A percentile compares a stretch with the other conserved stretches of the same genome.
Evolutionary conservation across 2,888 invertebrate species (phyloP).

Genomic region (Acrobasis suavella): DNA sequence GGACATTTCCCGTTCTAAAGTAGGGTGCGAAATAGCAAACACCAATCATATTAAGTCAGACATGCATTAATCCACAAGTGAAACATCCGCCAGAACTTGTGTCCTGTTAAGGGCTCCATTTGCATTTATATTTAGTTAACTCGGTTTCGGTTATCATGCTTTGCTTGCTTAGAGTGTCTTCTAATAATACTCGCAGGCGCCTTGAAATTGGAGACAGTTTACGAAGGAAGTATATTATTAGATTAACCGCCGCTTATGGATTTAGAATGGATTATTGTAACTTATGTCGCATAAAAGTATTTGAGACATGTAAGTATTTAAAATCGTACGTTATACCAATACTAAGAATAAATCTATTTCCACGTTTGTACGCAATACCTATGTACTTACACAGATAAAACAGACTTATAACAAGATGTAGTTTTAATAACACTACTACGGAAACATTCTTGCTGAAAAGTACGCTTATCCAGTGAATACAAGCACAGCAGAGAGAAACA

Average conservation of each 20-base stretch:
- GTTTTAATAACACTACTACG: no score
- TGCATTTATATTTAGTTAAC: not conserved
- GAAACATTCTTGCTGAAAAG: no score
- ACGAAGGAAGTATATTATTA: conserved; percentile 16
- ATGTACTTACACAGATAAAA: no score
- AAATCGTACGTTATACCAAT: no score
- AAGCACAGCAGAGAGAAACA: no score
- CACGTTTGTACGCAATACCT: no score
- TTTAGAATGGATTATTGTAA: conserved; percentile 5
- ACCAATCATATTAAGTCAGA: conserved; percentile 49
- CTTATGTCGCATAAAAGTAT: not conserved
- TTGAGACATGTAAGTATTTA: no score
- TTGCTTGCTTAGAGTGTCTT: conserved; percentile 2
- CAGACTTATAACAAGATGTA: no score
- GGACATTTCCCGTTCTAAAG: not conserved
- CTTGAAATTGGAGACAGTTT: conserved; percentile 16
- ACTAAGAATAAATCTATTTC: no score
- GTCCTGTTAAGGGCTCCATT: conserved; percentile 43
- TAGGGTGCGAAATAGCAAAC: conserved; percentile 28
- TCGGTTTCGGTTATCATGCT: conserved; percentile 7
- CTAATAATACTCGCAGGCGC: conserved; percentile 8
- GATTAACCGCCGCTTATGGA: conserved; percentile 12
- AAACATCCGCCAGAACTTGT: conserved; percentile 70
- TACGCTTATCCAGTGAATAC: no score
- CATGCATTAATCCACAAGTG: conserved; percentile 61